Conservation (phyloP, 2,888 invertebrate genomes). For the Noctua janthina region DNA sequence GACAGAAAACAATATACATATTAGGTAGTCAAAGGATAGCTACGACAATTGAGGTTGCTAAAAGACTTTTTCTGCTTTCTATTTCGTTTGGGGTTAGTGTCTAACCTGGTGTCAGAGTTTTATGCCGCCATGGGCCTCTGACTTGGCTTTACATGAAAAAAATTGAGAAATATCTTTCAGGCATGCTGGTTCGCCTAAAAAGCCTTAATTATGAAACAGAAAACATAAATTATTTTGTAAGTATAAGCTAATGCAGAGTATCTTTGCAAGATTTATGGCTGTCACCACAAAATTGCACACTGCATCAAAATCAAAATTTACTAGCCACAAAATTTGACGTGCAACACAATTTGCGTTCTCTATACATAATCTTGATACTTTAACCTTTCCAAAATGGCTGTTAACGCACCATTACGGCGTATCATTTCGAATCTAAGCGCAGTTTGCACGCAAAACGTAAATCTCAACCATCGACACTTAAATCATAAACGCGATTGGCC, state of each 20-base stretch:
- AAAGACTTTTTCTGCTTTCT: no score
- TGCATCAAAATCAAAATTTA: conserved; percentile 37
- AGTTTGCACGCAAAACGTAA: conserved; percentile 60
- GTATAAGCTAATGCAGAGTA: neutral
- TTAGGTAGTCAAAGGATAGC: neutral
- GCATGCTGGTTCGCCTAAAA: neutral
- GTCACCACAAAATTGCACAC: conserved; percentile 38
- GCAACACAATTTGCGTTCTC: conserved; percentile 51
- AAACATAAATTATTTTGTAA: neutral
- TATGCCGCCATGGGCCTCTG: no score
- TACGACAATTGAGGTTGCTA: neutral
- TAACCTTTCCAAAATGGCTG: conserved; percentile 57
- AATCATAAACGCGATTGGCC: conserved; percentile 58
- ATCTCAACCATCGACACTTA: conserved; percentile 56
- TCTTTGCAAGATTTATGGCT: neutral
- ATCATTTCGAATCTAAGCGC: conserved; percentile 58
- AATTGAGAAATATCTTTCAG: no score
- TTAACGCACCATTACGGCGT: conserved; percentile 59
- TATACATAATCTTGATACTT: conserved; percentile 51
- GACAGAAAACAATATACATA: neutral
- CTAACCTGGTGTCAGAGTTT: no score
- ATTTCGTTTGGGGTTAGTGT: no score
- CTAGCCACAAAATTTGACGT: conserved; percentile 41
- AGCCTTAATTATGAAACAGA: neutral
- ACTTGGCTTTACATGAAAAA: no score